Evolutionary conservation across 37 sponge, comb jelly and placozoan species (phyloP).

Genomic region (Aphrocallistes beatrix): DNA sequence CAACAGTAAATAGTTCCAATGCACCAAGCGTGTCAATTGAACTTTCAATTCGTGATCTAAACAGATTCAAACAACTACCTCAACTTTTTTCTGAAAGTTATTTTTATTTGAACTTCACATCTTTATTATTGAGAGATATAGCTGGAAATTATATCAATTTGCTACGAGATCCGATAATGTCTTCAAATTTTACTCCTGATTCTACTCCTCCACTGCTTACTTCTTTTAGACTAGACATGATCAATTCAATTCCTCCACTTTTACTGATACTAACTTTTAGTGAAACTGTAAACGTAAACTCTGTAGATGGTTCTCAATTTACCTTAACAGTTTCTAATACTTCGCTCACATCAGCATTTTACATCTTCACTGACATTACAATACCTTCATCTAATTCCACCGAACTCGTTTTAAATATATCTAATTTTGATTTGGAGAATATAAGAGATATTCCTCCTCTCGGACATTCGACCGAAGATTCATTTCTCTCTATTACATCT

Average conservation of each 20-base stretch:
- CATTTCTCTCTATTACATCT: conserved; percentile 36
- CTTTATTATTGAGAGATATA: conserved; percentile 43
- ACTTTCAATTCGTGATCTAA: conserved; percentile 57
- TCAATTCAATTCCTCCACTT: conserved; percentile 58
- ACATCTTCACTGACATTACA: conserved; percentile 46
- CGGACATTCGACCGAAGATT: conserved; percentile 35
- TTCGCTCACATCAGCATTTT: background rate
- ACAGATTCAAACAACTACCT: conserved; percentile 55
- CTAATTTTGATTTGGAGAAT: conserved; percentile 36
- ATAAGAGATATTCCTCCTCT: conserved; percentile 60
- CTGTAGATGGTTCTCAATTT: conserved; percentile 41
- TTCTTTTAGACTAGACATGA: conserved; percentile 62
- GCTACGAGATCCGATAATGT: conserved; percentile 11
- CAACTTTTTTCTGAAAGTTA: conserved; percentile 38
- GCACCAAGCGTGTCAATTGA: conserved; percentile 45
- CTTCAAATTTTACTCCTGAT: conserved; percentile 28
- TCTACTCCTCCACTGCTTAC: conserved; percentile 41
- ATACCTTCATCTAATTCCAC: conserved; percentile 54
- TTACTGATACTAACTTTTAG: conserved; percentile 67
- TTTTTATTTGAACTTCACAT: conserved; percentile 32
- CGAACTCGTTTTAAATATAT: conserved; percentile 50
- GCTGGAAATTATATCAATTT: conserved; percentile 35
- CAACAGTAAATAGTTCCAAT: conserved; percentile 32
- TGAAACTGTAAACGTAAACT: conserved; percentile 53
- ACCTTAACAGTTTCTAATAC: conserved; percentile 18